Evolutionary conservation across 2,113 vertebrate species (phyloP).

Genomic region (Narcine bancroftii): DNA sequence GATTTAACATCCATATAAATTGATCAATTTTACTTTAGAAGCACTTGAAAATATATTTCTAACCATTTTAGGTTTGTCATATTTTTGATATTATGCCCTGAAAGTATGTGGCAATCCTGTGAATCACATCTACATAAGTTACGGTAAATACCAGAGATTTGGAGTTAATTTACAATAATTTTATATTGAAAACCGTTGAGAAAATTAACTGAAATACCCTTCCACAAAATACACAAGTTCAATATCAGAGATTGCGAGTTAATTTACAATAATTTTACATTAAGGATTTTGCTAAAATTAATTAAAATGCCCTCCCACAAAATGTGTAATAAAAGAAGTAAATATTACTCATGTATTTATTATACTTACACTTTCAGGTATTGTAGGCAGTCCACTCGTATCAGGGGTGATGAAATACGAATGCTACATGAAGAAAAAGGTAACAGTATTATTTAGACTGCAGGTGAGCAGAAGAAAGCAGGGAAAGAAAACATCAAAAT

Average conservation of each 20-base stretch:
- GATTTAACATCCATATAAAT: not conserved
- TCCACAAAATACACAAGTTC: too few relatives aligned
- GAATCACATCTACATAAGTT: not conserved
- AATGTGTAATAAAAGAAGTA: not conserved
- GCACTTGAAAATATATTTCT: not conserved
- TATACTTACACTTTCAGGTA: conserved; percentile 94
- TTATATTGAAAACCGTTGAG: too few relatives aligned
- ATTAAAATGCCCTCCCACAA: not conserved
- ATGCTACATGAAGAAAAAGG: conserved; percentile 59
- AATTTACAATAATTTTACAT: not conserved
- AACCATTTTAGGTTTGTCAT: not conserved
- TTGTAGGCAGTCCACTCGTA: conserved; percentile 87
- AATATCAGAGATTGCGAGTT: conserved; percentile 6
- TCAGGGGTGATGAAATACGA: conserved; percentile 95
- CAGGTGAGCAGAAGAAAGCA: not conserved
- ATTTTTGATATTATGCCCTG: not conserved
- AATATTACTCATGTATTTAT: not conserved
- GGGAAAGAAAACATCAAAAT: not conserved
- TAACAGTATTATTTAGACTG: not conserved
- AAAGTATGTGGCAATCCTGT: not conserved
- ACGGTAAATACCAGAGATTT: too few relatives aligned
- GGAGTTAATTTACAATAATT: too few relatives aligned
- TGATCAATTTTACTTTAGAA: not conserved
- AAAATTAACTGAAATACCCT: too few relatives aligned
- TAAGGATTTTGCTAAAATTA: not conserved